Evolutionary conservation across 2,888 invertebrate genomes (phyloP), one percentile per base, ranked within the genome.

Genomic region (Drosophila picticornis): DNA sequence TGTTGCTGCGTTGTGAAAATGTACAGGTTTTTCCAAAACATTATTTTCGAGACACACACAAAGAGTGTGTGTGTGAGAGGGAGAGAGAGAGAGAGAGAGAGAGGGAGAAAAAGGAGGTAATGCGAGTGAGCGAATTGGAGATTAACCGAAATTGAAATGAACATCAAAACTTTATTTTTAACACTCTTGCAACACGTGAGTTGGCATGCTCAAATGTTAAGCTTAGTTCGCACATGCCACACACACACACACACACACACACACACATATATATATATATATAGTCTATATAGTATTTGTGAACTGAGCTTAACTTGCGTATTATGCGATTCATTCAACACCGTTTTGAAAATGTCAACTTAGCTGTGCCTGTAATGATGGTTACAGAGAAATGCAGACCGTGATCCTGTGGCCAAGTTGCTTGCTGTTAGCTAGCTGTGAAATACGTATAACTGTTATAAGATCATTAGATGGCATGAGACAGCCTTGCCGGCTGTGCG

Each of bases 361-460:
- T 78, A 78, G 78, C 77, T 78, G 77, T 77, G 68, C 75, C 78
- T 74, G 77, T 36, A 78, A 78, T 71, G 77, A 50, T 78, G 77
- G 58, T 62, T 78, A 75, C 77, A 78, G 75, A 78, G 59, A 67
- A 52, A 66, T 70, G 66, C 77, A 70, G 75, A 56, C 53, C 53
- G 68, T 69, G 69, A 60, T 60, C 51, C 70, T 60, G 50, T 50
- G 34, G 50, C 55, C 60, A 27, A n/a, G 68, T 51, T 68, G 50
- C 38, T 67, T 60, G 50, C 38, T 67, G 59, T 70, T 56, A 71
- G 53, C 60, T 71, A 68, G 70, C 70, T 71, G 68, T 71, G 70
- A 68, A 71, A 71, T 71, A 71, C 50, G 68, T 60, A 68, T 56
- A 68, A 71, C 70, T 68, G 19, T 68, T 68, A 71, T 36, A 43